These are phyloP conservation scores for Neogale vison DNA, from an alignment of 2,113 vertebrate genomes.

Conservation along the genomic window DNA sequence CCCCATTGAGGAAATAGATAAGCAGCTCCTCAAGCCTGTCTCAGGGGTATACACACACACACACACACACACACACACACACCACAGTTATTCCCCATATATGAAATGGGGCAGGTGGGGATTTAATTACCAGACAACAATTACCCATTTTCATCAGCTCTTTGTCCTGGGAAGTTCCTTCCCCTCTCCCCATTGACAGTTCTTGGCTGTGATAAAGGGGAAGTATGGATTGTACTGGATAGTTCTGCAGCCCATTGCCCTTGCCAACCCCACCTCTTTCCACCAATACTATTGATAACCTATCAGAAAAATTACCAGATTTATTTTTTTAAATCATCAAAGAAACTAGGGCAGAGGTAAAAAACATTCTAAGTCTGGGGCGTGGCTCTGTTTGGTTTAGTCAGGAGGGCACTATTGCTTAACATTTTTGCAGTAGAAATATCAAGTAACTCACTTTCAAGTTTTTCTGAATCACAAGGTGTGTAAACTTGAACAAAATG, in stretches of 20 bases:
- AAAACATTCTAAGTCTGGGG: not conserved
- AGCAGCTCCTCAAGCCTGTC: not conserved
- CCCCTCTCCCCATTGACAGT: not conserved
- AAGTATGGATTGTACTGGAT: not conserved
- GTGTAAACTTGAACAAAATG: not conserved
- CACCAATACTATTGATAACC: not conserved
- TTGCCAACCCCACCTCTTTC: not conserved
- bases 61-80: not conserved
- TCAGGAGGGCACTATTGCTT: not conserved
- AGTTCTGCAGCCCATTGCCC: not conserved
- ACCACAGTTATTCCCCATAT: not conserved
- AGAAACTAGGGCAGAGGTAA: slow-evolving; percentile 4
- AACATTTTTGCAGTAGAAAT: not conserved
- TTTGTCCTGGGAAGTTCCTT: not conserved
- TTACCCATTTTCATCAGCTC: not conserved
- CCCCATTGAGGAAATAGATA: not conserved
- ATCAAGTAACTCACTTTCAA: not conserved
- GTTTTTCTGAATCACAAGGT: not conserved
- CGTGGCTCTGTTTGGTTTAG: slow-evolving; percentile 2
- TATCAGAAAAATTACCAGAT: not conserved
- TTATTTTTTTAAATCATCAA: not conserved
- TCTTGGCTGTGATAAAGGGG: not conserved
- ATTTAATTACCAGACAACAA: not conserved
- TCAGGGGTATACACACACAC: not conserved
- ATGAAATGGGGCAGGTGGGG: not conserved